Percentiles rank a stretch among this genome's conserved stretches.
Evolutionary conservation across 2,113 vertebrate genomes (phyloP).

Genomic region (Colistium nudipinnis): DNA sequence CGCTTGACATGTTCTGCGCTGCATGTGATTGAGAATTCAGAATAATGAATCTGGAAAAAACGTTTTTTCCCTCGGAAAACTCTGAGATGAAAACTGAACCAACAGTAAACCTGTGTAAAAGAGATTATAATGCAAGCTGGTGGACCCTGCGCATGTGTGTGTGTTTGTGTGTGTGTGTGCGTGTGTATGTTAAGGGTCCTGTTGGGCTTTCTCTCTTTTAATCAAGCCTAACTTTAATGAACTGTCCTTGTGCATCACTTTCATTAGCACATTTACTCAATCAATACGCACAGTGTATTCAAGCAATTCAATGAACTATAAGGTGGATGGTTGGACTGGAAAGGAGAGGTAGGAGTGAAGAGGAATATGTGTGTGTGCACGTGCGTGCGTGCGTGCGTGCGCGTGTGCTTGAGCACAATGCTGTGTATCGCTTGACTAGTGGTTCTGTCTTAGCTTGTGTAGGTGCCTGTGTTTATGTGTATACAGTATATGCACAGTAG

Average conservation of each 20-base stretch:
- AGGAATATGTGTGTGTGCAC: slow-evolving; percentile 33
- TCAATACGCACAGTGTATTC: slow-evolving; percentile 81
- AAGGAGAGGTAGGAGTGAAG: slow-evolving; percentile 5
- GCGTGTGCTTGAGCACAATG: neutral
- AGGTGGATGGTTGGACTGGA: slow-evolving; percentile 62
- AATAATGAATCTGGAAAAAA: slow-evolving; percentile 52
- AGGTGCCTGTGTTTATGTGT: neutral
- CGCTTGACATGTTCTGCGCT: slow-evolving; percentile 3
- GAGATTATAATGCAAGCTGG: slow-evolving; percentile 38
- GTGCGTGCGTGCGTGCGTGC: slow-evolving; percentile 17
- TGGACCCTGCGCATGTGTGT: slow-evolving; percentile 15
- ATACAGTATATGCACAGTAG: neutral
- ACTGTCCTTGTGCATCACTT: slow-evolving; percentile 81
- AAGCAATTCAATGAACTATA: slow-evolving; percentile 74
- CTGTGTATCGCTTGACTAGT: neutral
- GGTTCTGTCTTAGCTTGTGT: no score
- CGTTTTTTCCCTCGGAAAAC: slow-evolving; percentile 42
- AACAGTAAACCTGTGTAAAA: slow-evolving; percentile 7
- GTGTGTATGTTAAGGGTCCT: slow-evolving; percentile 12
- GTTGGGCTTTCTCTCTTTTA: slow-evolving; percentile 71
- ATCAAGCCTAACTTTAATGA: slow-evolving; percentile 83
- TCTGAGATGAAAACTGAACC: slow-evolving; percentile 10
- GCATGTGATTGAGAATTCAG: neutral
- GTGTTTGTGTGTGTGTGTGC: slow-evolving; percentile 15
- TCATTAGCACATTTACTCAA: slow-evolving; percentile 83